These are phyloP conservation scores for Hylaeus anthracinus DNA, from an alignment of 1,140 invertebrate genomes.

Conservation along the genomic window DNA sequence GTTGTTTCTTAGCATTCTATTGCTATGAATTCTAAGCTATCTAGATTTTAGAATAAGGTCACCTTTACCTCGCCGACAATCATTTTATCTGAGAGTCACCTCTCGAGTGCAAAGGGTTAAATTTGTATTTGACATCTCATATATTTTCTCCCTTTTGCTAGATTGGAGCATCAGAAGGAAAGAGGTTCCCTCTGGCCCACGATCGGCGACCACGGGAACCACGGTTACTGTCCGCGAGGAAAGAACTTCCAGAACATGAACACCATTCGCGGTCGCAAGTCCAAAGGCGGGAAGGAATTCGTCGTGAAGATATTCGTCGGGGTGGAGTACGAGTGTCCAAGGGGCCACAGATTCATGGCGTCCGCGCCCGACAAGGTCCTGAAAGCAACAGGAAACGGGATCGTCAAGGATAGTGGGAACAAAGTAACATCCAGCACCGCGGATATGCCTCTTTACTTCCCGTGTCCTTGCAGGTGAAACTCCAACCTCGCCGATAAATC, in stretches of 20 bases:
- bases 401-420: conserved; percentile 92
- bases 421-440: conserved; percentile 87
- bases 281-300: conserved; percentile 82
- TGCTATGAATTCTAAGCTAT: no score
- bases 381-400: conserved; percentile 87
- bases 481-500: no score
- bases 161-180: conserved; percentile 79
- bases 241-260: conserved; percentile 77
- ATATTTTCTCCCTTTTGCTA: conserved; percentile 25
- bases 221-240: conserved; percentile 68
- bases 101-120: no score
- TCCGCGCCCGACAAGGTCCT: conserved; percentile 93
- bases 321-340: conserved; percentile 97
- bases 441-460: conserved; percentile 95
- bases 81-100: no score
- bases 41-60: no score
- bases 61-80: no score
- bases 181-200: conserved; percentile 75
- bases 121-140: not conserved
- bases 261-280: conserved; percentile 76
- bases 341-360: conserved; percentile 97
- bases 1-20: no score
- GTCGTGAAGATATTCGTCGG: conserved; percentile 97
- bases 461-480: conserved; percentile 91
- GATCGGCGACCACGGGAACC: conserved; percentile 70